phyloP scores from a whole-genome alignment of 2,113 vertebrate genomes.

The Coptodon rendalli region DNA sequence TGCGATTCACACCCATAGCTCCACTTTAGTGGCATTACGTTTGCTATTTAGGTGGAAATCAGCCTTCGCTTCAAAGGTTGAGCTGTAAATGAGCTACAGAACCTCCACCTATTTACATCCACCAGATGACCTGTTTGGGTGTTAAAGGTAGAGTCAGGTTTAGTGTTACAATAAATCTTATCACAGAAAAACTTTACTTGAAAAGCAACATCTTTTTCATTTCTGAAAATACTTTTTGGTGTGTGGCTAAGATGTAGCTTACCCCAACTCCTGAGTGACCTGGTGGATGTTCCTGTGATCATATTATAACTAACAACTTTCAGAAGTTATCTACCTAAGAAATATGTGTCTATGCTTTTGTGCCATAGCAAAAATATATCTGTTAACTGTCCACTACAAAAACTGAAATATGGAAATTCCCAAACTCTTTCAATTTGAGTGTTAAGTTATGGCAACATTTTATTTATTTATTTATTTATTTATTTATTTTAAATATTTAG shows the following conservation, averaged over 20 bases:
- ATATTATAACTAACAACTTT: neutral
- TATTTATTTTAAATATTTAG: slow-evolving; percentile 40
- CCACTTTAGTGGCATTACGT: neutral
- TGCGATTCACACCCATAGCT: neutral
- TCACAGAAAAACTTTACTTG: neutral
- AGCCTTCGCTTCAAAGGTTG: neutral
- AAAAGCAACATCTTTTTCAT: neutral
- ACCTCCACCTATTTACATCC: neutral
- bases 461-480: neutral
- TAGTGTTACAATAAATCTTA: neutral
- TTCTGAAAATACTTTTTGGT: neutral
- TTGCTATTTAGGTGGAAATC: neutral
- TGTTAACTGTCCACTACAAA: neutral
- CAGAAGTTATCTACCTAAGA: neutral
- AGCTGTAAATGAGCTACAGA: neutral
- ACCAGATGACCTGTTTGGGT: neutral
- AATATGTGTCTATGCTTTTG: neutral
- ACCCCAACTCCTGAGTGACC: neutral
- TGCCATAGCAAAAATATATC: neutral
- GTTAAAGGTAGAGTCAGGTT: neutral
- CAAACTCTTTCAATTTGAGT: slow-evolving; percentile 64
- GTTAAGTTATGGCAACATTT: neutral
- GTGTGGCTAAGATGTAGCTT: neutral
- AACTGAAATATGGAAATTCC: slow-evolving; percentile 35
- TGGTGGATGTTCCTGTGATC: neutral